Evolutionary conservation across 2,888 invertebrate genomes (phyloP), one percentile per base, ranked within the genome.

Genomic region (Aethes cnicana): DNA sequence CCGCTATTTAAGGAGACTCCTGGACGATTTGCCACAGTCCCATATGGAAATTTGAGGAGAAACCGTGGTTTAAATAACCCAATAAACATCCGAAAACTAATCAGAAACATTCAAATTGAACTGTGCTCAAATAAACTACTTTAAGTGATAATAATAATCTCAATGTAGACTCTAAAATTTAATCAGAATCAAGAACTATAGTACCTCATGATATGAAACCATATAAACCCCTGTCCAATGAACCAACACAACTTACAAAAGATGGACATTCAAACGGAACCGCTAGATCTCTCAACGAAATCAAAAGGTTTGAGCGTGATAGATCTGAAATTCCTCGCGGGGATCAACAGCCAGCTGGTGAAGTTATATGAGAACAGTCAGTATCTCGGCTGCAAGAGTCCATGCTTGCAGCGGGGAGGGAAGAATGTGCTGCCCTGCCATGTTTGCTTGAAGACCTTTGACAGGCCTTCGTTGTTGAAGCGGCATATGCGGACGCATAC

Each of bases 401-500:
- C 69, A 4, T 26, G 35, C 14, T 9, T 49, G 32, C 11, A 28
- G 26, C 9, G 53, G 23, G 11, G 32, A 9, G 44, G 55, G 52
- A 88, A 87, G 68, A 86, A 81, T 26, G 73, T 86, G 4, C 68
- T 89, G 43, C 88, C 89, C 0, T 94, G 94, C 64, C 91, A 92
- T 30, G 91, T 91, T 0, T 94, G 94, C 63, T 81, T 91, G 37
- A 94, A 94, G 78, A 91, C 91, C 14, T 94, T 94, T 63, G 94
- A 94, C 63, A 78, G 94, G 35, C 94, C 94, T 0, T 94, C 93
- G 1, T 69, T 94, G 49, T 68, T 94, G 56, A 93, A 93, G 61
- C 75, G 94, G 56, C 94, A 94, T 66, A 90, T 93, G 81, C 77
- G 94, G 42, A 93, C 93, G 0, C 94, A 94, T 66, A 94, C 94